Percentiles rank a stretch among this genome's conserved stretches.
Conservation (phyloP, 2,888 invertebrate genomes). For the Rosalia funebris region DNA sequence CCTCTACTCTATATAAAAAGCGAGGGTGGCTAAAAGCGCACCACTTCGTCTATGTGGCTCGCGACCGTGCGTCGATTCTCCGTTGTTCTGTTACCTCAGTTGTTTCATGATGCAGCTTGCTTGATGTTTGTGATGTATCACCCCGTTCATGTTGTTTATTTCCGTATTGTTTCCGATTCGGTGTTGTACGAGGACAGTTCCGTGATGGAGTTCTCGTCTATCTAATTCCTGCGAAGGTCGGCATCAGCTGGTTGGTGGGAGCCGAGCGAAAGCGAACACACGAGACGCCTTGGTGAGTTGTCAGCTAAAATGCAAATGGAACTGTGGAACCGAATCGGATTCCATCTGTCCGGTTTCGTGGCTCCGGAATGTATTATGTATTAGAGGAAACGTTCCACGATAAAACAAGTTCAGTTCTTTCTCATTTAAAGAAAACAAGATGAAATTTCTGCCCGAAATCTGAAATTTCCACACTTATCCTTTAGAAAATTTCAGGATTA, state of each 20-base stretch:
- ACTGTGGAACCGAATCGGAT: too few relatives aligned
- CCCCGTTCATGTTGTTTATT: background rate
- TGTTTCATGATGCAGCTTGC: constrained; percentile 24
- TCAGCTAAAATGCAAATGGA: too few relatives aligned
- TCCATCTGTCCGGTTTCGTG: too few relatives aligned
- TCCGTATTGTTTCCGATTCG: too few relatives aligned
- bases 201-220: constrained; percentile 10
- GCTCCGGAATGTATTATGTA: too few relatives aligned
- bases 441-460: too few relatives aligned
- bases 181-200: constrained; percentile 2
- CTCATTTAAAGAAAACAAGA: too few relatives aligned
- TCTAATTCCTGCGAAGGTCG: background rate
- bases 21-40: constrained; percentile 57
- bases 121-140: constrained; percentile 14
- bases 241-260: constrained; percentile 7
- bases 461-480: too few relatives aligned
- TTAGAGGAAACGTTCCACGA: too few relatives aligned
- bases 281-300: constrained; percentile 15
- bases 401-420: too few relatives aligned
- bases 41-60: constrained; percentile 54
- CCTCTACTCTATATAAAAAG: constrained; percentile 59
- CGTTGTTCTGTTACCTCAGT: constrained; percentile 1
- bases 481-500: too few relatives aligned
- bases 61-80: constrained; percentile 31
- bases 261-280: background rate